A percentile compares a stretch with the other conserved stretches of the same genome.
Conservation (phyloP, 2,888 invertebrate genomes). For the Drosophila mulleri region DNA sequence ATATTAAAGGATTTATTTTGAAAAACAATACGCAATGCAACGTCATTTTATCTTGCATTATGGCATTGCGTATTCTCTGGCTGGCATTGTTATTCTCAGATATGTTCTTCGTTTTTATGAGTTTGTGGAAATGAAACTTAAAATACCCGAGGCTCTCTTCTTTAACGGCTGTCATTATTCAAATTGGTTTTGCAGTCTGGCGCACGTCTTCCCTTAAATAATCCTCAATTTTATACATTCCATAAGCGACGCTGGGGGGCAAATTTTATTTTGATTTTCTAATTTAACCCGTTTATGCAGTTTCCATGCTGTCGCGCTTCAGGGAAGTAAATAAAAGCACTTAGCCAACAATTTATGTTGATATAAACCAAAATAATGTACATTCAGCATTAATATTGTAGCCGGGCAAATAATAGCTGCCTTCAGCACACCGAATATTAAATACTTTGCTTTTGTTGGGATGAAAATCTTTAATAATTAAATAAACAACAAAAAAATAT, state of each 20-base stretch:
- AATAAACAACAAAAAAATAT: background rate
- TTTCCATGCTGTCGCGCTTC: conserved; percentile 4
- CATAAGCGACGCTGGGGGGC: background rate
- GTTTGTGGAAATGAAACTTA: conserved; percentile 42
- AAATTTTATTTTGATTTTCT: conserved; percentile 46
- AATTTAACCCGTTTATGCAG: conserved; percentile 40
- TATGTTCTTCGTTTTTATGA: conserved; percentile 35
- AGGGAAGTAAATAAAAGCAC: conserved; percentile 13
- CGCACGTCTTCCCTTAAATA: conserved; percentile 13
- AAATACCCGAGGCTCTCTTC: conserved; percentile 23
- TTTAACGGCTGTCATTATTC: conserved; percentile 48
- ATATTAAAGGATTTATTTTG: conserved; percentile 9
- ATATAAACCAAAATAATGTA: conserved; percentile 22
- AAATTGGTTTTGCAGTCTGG: conserved; percentile 29
- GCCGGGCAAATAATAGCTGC: background rate
- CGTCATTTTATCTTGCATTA: conserved; percentile 21
- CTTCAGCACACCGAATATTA: background rate
- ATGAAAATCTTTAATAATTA: background rate
- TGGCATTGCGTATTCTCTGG: conserved; percentile 19
- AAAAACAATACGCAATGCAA: conserved; percentile 16
- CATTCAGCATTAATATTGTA: background rate
- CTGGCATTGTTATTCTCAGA: conserved; percentile 25
- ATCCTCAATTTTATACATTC: conserved; percentile 24
- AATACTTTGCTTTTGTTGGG: background rate
- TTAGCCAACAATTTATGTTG: conserved; percentile 38